Percentiles rank a stretch among this genome's conserved stretches.
Conservation (phyloP, 2,888 invertebrate species). For the Chloroclystis v-ata region DNA sequence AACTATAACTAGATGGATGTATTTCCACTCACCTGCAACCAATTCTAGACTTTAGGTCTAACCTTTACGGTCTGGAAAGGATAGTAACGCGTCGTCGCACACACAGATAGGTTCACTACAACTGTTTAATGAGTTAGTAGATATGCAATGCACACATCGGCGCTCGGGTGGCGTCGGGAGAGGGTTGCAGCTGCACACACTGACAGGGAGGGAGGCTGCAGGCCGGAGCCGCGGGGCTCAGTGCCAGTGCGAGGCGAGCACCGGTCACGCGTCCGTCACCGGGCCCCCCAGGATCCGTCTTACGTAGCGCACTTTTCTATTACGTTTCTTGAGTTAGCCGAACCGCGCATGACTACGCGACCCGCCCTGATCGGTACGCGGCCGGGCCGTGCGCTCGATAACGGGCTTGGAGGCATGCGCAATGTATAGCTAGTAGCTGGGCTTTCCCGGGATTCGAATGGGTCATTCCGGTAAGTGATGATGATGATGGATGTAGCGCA, state of each 20-base stretch:
- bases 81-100: slow-evolving; percentile 14
- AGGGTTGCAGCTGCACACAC: slow-evolving; percentile 39
- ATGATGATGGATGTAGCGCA: slow-evolving; percentile 26
- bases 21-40: slow-evolving; percentile 9
- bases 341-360: slow-evolving; percentile 63
- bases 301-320: slow-evolving; percentile 39
- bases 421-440: background rate
- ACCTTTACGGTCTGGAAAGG: slow-evolving; percentile 3
- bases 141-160: slow-evolving; percentile 21
- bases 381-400: slow-evolving; percentile 14
- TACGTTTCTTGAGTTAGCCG: slow-evolving; percentile 26
- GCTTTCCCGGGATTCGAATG: background rate
- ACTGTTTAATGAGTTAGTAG: slow-evolving; percentile 16
- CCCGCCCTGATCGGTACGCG: slow-evolving; percentile 32
- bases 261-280: slow-evolving; percentile 26
- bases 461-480: background rate
- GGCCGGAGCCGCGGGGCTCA: slow-evolving; percentile 15
- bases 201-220: slow-evolving; percentile 24
- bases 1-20: background rate
- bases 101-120: slow-evolving; percentile 20
- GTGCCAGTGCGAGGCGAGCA: slow-evolving; percentile 16
- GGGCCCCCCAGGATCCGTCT: slow-evolving; percentile 36
- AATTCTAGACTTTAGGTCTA: slow-evolving; percentile 3
- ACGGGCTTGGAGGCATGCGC: slow-evolving; percentile 6
- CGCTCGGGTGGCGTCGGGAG: slow-evolving; percentile 40